Percentiles rank a stretch among this genome's conserved stretches.
Evolutionary conservation across 2,888 invertebrate genomes (phyloP).

Genomic region (Eupithecia dodoneata): DNA sequence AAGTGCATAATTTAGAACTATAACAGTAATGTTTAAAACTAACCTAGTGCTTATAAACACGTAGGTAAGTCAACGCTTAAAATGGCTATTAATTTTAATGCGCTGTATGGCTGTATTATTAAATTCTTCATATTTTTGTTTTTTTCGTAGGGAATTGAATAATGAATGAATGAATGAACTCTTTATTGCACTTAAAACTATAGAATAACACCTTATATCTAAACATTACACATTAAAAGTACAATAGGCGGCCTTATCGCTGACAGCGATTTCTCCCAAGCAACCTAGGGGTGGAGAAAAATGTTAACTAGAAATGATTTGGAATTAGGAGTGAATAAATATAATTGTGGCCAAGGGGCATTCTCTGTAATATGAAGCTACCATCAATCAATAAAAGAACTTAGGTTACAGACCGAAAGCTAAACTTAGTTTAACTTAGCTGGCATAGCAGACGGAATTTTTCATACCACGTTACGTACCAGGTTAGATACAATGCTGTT

Average conservation of each 20-base stretch:
- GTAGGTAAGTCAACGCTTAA: conserved; percentile 41
- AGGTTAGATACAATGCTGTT: not conserved
- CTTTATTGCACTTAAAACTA: no score
- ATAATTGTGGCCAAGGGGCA: not conserved
- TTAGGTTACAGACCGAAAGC: not conserved
- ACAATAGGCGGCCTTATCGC: no score
- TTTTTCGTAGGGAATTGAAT: conserved; percentile 9
- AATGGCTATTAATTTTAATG: conserved; percentile 40
- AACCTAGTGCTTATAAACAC: conserved; percentile 42
- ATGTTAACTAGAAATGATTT: no score
- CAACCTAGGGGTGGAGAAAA: no score
- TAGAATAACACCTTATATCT: no score
- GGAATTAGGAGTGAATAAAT: not conserved
- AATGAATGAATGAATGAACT: no score
- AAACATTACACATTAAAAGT: no score
- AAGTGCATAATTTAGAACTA: conserved; percentile 26
- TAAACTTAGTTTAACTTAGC: not conserved
- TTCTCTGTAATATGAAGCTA: not conserved
- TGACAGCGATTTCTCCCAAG: no score
- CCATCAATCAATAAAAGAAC: not conserved
- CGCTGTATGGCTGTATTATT: conserved; percentile 37
- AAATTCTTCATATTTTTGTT: conserved; percentile 35
- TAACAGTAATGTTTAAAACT: conserved; percentile 32
- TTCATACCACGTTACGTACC: not conserved
- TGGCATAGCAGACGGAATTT: not conserved